Evolutionary conservation across 2,888 invertebrate genomes (phyloP).

Genomic region (Tipula helvola): DNA sequence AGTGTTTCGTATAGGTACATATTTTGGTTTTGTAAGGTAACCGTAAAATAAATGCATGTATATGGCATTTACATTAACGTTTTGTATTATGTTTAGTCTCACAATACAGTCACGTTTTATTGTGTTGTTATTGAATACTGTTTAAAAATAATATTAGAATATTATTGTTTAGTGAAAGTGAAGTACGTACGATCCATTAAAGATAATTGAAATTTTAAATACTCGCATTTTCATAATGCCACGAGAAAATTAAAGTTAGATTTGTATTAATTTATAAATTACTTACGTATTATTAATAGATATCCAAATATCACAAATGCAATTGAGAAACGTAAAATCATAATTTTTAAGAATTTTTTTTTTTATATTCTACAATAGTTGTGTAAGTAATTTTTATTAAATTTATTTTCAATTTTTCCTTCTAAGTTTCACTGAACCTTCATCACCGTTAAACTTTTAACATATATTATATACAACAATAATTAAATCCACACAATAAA

Average conservation of each 20-base stretch:
- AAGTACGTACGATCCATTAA: background rate
- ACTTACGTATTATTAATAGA: background rate
- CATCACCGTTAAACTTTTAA: background rate
- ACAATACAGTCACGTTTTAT: background rate
- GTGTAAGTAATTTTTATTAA: background rate
- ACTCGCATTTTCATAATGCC: background rate
- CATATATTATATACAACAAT: background rate
- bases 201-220: background rate
- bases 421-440: background rate
- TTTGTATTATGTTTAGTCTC: background rate
- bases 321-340: slow-evolving; percentile 7
- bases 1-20: background rate
- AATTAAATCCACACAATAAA: background rate
- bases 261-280: background rate
- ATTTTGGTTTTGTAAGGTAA: background rate
- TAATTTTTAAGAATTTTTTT: background rate
- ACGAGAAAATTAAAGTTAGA: background rate
- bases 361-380: no score
- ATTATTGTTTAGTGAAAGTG: background rate
- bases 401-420: background rate
- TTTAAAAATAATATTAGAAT: background rate
- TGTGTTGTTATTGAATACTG: background rate
- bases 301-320: slow-evolving; percentile 5
- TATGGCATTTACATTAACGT: background rate
- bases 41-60: background rate